These are phyloP conservation scores for Tretioscincus oriximinensis DNA, from an alignment of 2,113 vertebrate genomes.

Conservation along the genomic window DNA sequence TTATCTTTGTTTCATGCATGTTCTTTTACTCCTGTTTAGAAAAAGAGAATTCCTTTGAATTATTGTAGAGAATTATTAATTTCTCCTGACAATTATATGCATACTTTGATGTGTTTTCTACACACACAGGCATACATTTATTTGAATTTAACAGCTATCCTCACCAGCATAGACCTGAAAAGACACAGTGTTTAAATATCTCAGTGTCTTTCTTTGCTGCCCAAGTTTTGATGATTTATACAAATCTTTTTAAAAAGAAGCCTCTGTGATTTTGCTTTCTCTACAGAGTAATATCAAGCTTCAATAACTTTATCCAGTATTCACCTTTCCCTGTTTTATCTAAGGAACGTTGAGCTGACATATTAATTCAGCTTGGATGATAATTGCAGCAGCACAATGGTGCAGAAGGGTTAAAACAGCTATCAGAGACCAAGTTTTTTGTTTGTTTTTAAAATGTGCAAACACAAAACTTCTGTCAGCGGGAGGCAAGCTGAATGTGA, in stretches of 20 bases:
- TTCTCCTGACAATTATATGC: neutral
- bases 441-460: neutral
- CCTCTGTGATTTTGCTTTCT: neutral
- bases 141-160: neutral
- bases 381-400: neutral
- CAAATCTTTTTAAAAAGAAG: neutral
- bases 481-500: conserved; percentile 5
- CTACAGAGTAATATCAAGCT: neutral
- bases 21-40: neutral
- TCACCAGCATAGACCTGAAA: neutral
- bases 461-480: conserved; percentile 1
- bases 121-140: neutral
- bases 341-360: neutral
- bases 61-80: neutral
- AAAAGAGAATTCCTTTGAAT: neutral
- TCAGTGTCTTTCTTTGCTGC: neutral
- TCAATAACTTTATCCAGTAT: neutral
- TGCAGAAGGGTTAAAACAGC: neutral
- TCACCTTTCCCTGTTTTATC: neutral
- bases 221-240: neutral
- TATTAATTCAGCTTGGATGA: conserved; percentile 7
- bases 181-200: neutral
- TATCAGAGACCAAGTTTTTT: neutral
- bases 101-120: neutral
- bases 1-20: neutral